Evolutionary conservation across 92 coral and sea anemone species (phyloP), one percentile per base, ranked within the genome.

Genomic region (Siderastrea siderea): DNA sequence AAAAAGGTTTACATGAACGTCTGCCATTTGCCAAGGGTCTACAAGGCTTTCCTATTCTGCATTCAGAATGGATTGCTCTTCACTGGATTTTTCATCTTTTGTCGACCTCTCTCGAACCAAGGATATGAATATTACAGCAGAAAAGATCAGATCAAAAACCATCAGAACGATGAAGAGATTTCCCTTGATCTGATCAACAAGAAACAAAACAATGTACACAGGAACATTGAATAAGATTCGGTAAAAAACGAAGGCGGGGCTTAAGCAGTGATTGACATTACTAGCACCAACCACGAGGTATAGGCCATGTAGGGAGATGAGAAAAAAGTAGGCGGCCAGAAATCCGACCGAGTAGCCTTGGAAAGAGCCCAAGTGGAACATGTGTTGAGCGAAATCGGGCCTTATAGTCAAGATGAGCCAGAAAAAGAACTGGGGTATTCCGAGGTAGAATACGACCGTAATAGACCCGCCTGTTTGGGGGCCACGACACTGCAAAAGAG

Each of bases 371-470:
- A 91, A 63, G 38, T 68, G 84, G 6, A 91, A 43, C 7, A 69
- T 73, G 46, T 47, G 4, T 58, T 66, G 84, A 3, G 89, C 81
- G n/a, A 74, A 74, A 13, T 79, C 78, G 2, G 94, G 91, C 55
- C 70, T 76, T 15, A 70, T 63, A 1, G 84, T 75, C 53, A 91
- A 86, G 1, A 82, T 7, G 12, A 91, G 84, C 60, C 88, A 89
- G 59, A 47, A 57, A 47, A 87, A 13, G 43, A 87, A 46, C 80
- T 91, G 91, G 2, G 82, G 61, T 6, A 75, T 38, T 44, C 94
- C 94, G 13, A 81, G 70, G 17, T 74, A 50, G 5, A 79, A 48
- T 43, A 86, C 68, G 55, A 80, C 88, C 7, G 81, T 70, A 3
- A 79, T 62, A 44, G 90, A 46, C 12, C 52, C 47, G 1, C 84